Evolutionary conservation across 2,797 vertebrate genomes (phyloP), one percentile per base, ranked within the genome.

Genomic region (Enteromius radiatus): DNA sequence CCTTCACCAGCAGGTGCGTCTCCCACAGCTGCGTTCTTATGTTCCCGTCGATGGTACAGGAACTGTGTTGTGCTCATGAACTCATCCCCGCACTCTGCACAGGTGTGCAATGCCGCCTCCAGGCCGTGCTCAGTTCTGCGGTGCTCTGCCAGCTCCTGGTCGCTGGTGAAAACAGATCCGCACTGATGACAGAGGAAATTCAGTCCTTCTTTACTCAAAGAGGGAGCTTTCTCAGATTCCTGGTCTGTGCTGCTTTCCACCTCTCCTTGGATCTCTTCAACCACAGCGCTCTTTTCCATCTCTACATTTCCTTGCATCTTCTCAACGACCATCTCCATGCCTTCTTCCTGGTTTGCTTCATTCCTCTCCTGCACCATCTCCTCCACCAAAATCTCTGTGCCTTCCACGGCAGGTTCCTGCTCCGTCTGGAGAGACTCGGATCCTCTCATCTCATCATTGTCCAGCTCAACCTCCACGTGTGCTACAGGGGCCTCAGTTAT

Each of bases 61-160:
- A 95, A 98, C 84, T 95, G 95, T 38, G 97, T 98, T 86, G 97
- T 97, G 91, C 95, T 98, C 92, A 97, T 95, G 80, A 98, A 98
- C 26, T 91, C 91, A 56, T 93, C 88, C 0, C 92, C 94, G 1
- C 97, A 98, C 0, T 93, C 85, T 7, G 74, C 26, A 82, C 97
- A 98, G 0, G 86, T 93, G 88, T 97, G 96, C 15, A 98, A 90
- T 0, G 96, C 94, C 43, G 95, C 93, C 1, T 90, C 74, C 38
- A 94, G 90, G 17, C 91, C 91, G 10, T 98, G 97, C 23, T 93
- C 90, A 14, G 92, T 88, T 33, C 91, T 92, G 0, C 97, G 96
- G 83, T 98, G 97, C 0, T 88, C 67, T 4, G 91, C 79, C 36
- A 98, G 91, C 5, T 93, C 93, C 0, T 82, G 81, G 56, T 95